Evolutionary conservation across 2,113 vertebrate species (phyloP).

Genomic region (Gymnorhina tibicen): DNA sequence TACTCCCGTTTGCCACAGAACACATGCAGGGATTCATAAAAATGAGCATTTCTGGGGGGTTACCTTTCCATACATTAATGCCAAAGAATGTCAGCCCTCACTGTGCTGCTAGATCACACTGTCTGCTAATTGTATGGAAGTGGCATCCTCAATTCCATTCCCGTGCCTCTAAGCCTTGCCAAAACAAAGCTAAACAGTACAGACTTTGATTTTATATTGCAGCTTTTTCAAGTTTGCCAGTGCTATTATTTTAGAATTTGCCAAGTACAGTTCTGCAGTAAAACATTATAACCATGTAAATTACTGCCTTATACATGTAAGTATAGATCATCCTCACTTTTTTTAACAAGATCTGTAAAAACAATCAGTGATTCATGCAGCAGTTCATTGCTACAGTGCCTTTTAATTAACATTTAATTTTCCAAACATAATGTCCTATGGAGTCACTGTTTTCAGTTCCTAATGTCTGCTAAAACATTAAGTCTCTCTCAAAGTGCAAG

Average conservation of each 20-base stretch:
- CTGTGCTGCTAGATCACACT: not conserved
- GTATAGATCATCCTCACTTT: slow-evolving; percentile 10
- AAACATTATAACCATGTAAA: slow-evolving; percentile 15
- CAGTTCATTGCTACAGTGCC: not conserved
- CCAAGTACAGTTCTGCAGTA: not conserved
- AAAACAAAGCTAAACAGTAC: not conserved
- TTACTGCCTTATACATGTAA: not conserved
- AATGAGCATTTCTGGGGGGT: not conserved
- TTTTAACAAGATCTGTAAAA: slow-evolving; percentile 14
- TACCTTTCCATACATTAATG: not conserved
- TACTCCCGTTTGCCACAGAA: not conserved
- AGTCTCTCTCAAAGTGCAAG: not conserved
- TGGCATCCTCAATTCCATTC: not conserved
- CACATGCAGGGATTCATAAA: not conserved
- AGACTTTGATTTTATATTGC: not conserved
- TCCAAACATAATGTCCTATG: slow-evolving; percentile 12
- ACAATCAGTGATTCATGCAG: slow-evolving; percentile 30
- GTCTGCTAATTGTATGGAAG: not conserved
- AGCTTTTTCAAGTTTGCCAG: not conserved
- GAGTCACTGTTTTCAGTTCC: slow-evolving; percentile 29
- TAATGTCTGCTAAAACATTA: slow-evolving; percentile 22
- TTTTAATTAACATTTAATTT: slow-evolving; percentile 57
- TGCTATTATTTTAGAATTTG: slow-evolving; percentile 35
- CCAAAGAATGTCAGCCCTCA: not conserved
- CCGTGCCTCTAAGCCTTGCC: not conserved